These are phyloP conservation scores for Popillia japonica DNA, from an alignment of 1,140 invertebrate species.

Conservation along the genomic window DNA sequence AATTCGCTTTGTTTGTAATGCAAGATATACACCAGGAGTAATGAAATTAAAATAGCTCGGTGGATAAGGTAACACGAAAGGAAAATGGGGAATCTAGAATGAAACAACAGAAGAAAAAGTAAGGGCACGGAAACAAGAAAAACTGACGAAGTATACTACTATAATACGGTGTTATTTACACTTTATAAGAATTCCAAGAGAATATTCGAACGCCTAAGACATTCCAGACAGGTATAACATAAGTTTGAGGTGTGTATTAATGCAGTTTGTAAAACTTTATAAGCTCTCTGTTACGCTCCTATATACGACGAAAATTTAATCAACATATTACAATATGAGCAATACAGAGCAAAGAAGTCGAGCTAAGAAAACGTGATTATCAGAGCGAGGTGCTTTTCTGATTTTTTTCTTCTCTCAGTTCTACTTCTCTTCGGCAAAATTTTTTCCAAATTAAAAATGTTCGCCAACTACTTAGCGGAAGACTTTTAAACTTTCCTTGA, in stretches of 20 bases:
- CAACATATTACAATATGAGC: neutral
- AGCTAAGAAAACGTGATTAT: no score
- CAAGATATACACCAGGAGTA: neutral
- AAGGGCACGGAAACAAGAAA: neutral
- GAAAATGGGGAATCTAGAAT: neutral
- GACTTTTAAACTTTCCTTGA: no score
- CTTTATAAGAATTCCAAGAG: neutral
- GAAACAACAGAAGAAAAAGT: neutral
- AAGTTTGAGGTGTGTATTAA: neutral
- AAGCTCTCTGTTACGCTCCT: neutral
- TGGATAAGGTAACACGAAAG: neutral
- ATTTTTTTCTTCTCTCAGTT: no score
- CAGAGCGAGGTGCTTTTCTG: no score
- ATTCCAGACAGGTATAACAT: neutral
- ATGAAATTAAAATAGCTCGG: neutral
- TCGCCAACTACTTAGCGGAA: no score
- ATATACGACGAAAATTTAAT: neutral
- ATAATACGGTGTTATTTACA: constrained; percentile 1
- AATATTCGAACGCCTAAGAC: neutral
- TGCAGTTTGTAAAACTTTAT: neutral
- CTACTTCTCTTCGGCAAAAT: no score
- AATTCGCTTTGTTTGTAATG: neutral
- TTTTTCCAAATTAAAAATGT: no score
- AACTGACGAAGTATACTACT: neutral
- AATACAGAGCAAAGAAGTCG: neutral